These are phyloP conservation scores for Cladopsammia gracilis DNA, from an alignment of 64 coral and sea anemone genomes.

Conservation along the genomic window DNA sequence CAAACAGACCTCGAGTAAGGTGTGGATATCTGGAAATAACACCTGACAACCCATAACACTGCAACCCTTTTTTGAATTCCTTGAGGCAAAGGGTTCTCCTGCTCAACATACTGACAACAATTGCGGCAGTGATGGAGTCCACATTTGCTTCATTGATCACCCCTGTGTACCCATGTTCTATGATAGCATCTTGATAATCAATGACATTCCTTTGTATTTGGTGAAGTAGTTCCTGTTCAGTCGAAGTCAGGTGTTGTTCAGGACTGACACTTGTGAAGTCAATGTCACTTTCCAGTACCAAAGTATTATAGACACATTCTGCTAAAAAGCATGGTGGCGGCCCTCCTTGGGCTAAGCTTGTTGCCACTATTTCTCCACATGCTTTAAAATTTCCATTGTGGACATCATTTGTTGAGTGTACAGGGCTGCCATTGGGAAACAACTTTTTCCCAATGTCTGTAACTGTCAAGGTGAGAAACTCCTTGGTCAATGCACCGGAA, in stretches of 20 bases:
- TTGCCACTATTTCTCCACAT: slow-evolving; percentile 48
- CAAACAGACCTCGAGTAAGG: neutral
- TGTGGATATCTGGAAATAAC: slow-evolving; percentile 9
- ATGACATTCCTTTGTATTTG: neutral
- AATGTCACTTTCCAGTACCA: slow-evolving; percentile 30
- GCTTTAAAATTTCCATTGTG: slow-evolving; percentile 34
- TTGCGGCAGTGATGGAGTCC: slow-evolving; percentile 15
- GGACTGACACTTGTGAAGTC: slow-evolving; percentile 21
- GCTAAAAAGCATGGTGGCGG: slow-evolving; percentile 37
- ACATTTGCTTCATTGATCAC: neutral
- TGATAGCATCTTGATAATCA: neutral
- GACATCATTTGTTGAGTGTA: slow-evolving; percentile 33
- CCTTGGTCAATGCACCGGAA: no score
- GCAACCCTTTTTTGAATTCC: slow-evolving; percentile 32
- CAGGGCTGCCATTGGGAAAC: no score
- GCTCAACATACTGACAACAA: slow-evolving; percentile 30
- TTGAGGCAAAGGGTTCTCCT: neutral
- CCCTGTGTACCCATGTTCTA: slow-evolving; percentile 30
- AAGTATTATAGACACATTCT: slow-evolving; percentile 34
- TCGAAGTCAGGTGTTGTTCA: slow-evolving; percentile 6
- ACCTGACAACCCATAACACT: slow-evolving; percentile 21
- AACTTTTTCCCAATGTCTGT: no score
- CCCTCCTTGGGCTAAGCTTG: slow-evolving; percentile 43
- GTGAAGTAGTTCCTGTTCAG: slow-evolving; percentile 5
- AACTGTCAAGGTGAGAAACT: no score